Conservation (phyloP, 2,113 vertebrate genomes). For the Pelodiscus sinensis region DNA sequence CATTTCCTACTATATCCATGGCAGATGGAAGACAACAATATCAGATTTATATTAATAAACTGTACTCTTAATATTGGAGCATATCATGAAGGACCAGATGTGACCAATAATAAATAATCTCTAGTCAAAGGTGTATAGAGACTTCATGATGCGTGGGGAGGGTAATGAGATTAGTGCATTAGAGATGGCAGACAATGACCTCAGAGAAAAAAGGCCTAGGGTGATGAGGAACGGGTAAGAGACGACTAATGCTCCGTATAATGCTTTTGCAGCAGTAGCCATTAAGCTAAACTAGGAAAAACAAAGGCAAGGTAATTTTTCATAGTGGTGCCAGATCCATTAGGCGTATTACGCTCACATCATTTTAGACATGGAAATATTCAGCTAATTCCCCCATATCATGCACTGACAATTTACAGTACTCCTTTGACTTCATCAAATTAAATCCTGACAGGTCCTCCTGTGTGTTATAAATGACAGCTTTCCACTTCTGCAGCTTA, state of each 20-base stretch:
- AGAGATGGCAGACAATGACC: not conserved
- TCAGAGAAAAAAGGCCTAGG: not conserved
- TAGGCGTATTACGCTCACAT: not conserved
- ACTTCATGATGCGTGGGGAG: not conserved
- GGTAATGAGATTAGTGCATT: conserved; percentile 23
- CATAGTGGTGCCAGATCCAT: not conserved
- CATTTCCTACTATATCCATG: not conserved
- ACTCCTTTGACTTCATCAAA: rapidly evolving
- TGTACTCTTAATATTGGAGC: not conserved
- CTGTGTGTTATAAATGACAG: not conserved
- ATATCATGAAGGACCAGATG: not conserved
- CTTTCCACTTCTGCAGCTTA: not conserved
- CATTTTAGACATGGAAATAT: not conserved
- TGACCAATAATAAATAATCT: not conserved
- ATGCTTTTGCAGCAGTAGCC: not conserved
- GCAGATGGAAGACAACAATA: not conserved
- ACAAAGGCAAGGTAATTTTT: not conserved
- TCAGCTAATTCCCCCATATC: not conserved
- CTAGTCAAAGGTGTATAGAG: not conserved
- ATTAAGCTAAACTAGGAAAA: not conserved
- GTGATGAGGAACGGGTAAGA: not conserved
- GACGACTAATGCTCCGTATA: not conserved
- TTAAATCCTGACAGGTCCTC: not conserved
- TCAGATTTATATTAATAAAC: conserved; percentile 11
- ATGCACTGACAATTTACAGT: not conserved